Base-by-base conservation (phyloP, 2,888 invertebrate species). In the Polyommatus icarus region DNA sequence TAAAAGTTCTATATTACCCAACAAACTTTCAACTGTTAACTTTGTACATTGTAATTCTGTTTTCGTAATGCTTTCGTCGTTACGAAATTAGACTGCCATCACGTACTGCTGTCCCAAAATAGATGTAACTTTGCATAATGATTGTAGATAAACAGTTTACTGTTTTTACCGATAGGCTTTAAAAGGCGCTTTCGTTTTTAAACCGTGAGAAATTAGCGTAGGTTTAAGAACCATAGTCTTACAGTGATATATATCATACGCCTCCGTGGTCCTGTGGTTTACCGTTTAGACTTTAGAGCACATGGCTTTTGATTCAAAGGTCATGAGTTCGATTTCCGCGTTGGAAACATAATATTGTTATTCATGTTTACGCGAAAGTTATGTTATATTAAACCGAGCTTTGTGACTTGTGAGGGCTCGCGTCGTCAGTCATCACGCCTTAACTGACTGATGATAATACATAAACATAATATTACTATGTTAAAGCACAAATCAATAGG, bases 71-170 rank as follows among this genome's bases (percentile, higher is more conserved):
- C 61, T 61, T 61, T 61, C 61, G 12, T 24, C 0, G 61, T 61
- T 29, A 61, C 61, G 61, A 61, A 61, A 61, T 61, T 24, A 12
- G n/a, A n/a, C 59, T 20, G 7, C 61, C 24, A 61, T 61, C 61
- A 61, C 61, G 61, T 24, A 61, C 24, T 1, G 61, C 61, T 24
- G 24, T 24, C 24, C 61, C 61, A 8, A 61, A 61, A 61, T 24
- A 61, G 24, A 61, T 61, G 61, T 61, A 61, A 61, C 61, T 61
- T 61, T 61, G 61, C 61, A 61, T 61, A 61, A 15, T 12, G 10
- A 61, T 24, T 61, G 61, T 61, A 29, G 61, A 61, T 61, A 61
- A 61, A 24, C 20, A 8, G 59, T 59, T 59, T 24, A 24, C 61
- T 4, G 61, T 24, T 24, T 24, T 3, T 61, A 12, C 8, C 12